Conservation (phyloP, 2,888 invertebrate genomes). For the Chouioia cunea region DNA sequence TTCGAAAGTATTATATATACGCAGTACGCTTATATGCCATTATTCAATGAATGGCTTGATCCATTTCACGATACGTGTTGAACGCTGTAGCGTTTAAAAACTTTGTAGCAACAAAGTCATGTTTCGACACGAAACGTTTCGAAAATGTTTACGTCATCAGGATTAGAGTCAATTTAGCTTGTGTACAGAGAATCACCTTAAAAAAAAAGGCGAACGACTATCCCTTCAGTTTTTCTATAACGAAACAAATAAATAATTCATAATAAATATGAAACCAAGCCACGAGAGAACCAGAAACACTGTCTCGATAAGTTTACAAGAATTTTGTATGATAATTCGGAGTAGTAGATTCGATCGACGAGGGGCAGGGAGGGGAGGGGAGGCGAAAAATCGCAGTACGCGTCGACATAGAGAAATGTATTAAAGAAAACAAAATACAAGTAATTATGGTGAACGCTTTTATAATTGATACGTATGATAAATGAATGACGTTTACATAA, state of each 20-base stretch:
- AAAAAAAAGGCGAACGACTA: not conserved
- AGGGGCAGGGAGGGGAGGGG: not conserved
- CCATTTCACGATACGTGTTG: no score
- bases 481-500: slow-evolving; percentile 38
- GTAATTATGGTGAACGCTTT: slow-evolving; percentile 37
- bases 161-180: no score
- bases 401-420: slow-evolving; percentile 22
- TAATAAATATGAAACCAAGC: no score
- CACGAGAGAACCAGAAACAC: slow-evolving; percentile 24
- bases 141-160: no score
- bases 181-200: no score
- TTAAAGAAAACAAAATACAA: slow-evolving; percentile 9
- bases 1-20: no score
- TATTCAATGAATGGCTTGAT: no score
- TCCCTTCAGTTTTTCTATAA: slow-evolving; percentile 11
- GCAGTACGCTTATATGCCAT: no score
- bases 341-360: slow-evolving; percentile 30
- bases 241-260: no score
- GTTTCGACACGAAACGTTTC: no score
- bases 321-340: slow-evolving; percentile 45
- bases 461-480: slow-evolving; percentile 46
- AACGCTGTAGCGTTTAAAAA: no score
- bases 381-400: slow-evolving; percentile 2
- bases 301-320: slow-evolving; percentile 34
- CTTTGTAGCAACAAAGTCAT: no score